Evolutionary conservation across 2,113 vertebrate species (phyloP).

Genomic region (Pyrgilauda ruficollis): DNA sequence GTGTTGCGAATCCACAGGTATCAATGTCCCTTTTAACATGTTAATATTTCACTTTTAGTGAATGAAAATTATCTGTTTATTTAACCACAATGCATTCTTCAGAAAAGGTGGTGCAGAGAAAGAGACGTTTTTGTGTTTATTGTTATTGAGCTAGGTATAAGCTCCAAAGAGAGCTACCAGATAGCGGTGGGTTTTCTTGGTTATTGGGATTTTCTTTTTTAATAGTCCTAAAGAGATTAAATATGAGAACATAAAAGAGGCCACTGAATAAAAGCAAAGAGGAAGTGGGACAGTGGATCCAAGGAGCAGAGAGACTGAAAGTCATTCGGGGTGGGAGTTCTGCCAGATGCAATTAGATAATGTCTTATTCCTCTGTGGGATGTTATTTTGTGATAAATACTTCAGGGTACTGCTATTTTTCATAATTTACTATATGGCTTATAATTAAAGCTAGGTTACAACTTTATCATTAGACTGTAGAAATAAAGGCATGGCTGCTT

Average conservation of each 20-base stretch:
- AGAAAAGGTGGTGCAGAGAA: not conserved
- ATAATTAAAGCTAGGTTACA: not conserved
- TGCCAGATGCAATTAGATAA: not conserved
- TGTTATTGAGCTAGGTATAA: not conserved
- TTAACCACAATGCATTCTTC: not conserved
- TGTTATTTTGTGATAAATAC: not conserved
- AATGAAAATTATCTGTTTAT: not conserved
- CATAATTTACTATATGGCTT: not conserved
- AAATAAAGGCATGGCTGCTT: not conserved
- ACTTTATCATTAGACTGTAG: not conserved
- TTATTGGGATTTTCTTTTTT: not conserved
- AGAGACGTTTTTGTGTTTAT: not conserved
- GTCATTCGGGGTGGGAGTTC: not conserved
- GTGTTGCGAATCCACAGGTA: not conserved
- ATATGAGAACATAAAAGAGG: not conserved
- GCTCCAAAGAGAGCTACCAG: not conserved
- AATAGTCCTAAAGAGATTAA: not conserved
- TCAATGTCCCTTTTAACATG: not conserved
- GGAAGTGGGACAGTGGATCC: not conserved
- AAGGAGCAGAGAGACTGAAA: not conserved
- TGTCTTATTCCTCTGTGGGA: not conserved
- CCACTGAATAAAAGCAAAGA: not conserved
- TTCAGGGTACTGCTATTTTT: not conserved
- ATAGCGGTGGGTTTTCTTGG: fast-evolving
- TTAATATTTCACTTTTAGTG: not conserved